Conservation (phyloP, 53 echinoderm and acorn worm genomes). For the Glandiceps talaboti region DNA sequence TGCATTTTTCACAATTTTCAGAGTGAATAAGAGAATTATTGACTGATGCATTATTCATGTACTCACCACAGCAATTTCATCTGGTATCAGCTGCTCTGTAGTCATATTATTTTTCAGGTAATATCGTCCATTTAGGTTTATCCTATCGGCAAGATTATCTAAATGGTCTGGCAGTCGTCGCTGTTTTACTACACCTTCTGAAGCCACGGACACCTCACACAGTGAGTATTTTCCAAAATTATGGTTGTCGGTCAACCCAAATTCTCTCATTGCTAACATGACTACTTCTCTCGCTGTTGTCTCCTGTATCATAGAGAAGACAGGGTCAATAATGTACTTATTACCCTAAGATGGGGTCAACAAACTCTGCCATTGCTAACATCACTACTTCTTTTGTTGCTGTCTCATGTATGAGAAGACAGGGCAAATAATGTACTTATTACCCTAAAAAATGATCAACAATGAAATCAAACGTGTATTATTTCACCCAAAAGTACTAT, state of each 20-base stretch:
- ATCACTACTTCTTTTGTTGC: too few relatives aligned
- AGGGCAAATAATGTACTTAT: too few relatives aligned
- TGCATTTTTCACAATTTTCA: too few relatives aligned
- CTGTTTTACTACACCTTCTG: conserved; percentile 86
- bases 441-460: too few relatives aligned
- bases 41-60: neutral
- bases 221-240: conserved; percentile 72
- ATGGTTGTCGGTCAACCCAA: conserved; percentile 64
- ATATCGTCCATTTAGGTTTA: conserved; percentile 70
- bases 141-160: conserved; percentile 65
- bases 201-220: conserved; percentile 87
- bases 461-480: too few relatives aligned
- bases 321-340: too few relatives aligned
- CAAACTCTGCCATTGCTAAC: too few relatives aligned
- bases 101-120: conserved; percentile 89
- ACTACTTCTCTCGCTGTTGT: conserved; percentile 87
- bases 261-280: conserved; percentile 86
- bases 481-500: too few relatives aligned
- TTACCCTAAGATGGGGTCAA: too few relatives aligned
- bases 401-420: too few relatives aligned
- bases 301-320: conserved; percentile 48
- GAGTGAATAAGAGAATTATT: too few relatives aligned
- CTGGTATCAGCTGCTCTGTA: conserved; percentile 77
- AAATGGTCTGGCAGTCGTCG: conserved; percentile 87
- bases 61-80: conserved; percentile 97